A percentile compares a stretch with the other conserved stretches of the same genome.
Evolutionary conservation across 2,888 invertebrate genomes (phyloP).

Genomic region (Patella ulyssiponensis): DNA sequence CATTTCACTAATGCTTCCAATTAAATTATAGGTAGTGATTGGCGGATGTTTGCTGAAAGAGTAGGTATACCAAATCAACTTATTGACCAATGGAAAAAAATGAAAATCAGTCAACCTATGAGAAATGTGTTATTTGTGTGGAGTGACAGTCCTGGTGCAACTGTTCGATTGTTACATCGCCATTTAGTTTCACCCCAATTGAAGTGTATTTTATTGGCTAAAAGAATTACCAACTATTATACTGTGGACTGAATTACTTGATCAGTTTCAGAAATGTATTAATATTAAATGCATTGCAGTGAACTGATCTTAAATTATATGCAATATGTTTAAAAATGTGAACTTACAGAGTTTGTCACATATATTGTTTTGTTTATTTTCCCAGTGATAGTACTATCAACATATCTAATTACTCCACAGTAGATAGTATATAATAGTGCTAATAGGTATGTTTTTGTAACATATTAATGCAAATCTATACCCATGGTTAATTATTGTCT

Average conservation of each 20-base stretch:
- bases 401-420: too few species aligned
- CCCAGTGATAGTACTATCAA: too few species aligned
- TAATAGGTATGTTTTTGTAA: too few species aligned
- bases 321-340: too few species aligned
- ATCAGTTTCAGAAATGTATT: too few species aligned
- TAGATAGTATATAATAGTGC: too few species aligned
- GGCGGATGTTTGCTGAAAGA: conserved; percentile 68
- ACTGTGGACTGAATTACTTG: conserved; percentile 57
- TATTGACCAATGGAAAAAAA: conserved; percentile 61
- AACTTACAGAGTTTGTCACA: too few species aligned
- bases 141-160: conserved; percentile 65
- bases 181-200: conserved; percentile 70
- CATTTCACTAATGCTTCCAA: neutral
- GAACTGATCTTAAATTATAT: too few species aligned
- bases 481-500: too few species aligned
- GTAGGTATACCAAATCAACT: conserved; percentile 64
- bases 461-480: too few species aligned
- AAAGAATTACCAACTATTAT: conserved; percentile 69
- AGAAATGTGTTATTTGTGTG: conserved; percentile 67
- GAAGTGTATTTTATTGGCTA: conserved; percentile 64
- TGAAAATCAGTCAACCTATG: conserved; percentile 66
- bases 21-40: conserved; percentile 63
- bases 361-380: too few species aligned
- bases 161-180: conserved; percentile 68
- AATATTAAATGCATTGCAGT: too few species aligned